A percentile compares a stretch with the other conserved stretches of the same genome.
phyloP scores from a whole-genome alignment of 2,888 invertebrate genomes.

The Elmis aenea region DNA sequence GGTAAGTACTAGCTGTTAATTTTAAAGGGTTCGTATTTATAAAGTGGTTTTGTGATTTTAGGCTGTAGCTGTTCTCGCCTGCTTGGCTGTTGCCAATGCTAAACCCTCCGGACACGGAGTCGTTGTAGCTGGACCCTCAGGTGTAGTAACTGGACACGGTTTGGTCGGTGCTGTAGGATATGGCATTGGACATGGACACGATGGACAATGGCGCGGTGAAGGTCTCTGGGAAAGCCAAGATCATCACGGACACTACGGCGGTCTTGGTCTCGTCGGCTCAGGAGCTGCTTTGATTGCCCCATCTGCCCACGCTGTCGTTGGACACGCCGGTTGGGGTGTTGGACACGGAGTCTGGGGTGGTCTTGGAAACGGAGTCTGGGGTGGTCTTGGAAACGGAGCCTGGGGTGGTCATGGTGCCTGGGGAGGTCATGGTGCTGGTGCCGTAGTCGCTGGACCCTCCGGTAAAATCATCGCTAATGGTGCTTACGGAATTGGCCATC shows the following conservation, averaged over 20 bases:
- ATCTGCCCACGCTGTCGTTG: constrained; percentile 11
- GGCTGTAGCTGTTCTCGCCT: constrained; percentile 25
- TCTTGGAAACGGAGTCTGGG: constrained; percentile 11
- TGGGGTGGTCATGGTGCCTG: constrained; percentile 13
- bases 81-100: constrained; percentile 26
- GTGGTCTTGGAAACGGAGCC: constrained; percentile 9
- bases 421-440: constrained; percentile 13
- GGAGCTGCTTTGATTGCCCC: constrained; percentile 7
- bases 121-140: constrained; percentile 18
- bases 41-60: no score
- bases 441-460: constrained; percentile 6
- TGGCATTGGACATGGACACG: constrained; percentile 14
- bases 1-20: no score
- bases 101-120: constrained; percentile 25
- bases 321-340: constrained; percentile 17
- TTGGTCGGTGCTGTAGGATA: constrained; percentile 8
- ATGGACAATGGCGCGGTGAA: constrained; percentile 20
- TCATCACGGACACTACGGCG: constrained; percentile 17
- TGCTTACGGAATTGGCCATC: constrained; percentile 28
- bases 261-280: constrained; percentile 16
- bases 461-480: constrained; percentile 2
- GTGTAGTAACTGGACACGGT: constrained; percentile 23
- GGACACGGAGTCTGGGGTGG: constrained; percentile 13
- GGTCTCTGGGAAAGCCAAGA: constrained; percentile 16
- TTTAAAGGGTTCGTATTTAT: no score